Conservation (phyloP, 64 coral and sea anemone species). For the Astreopora myriophthalma region DNA sequence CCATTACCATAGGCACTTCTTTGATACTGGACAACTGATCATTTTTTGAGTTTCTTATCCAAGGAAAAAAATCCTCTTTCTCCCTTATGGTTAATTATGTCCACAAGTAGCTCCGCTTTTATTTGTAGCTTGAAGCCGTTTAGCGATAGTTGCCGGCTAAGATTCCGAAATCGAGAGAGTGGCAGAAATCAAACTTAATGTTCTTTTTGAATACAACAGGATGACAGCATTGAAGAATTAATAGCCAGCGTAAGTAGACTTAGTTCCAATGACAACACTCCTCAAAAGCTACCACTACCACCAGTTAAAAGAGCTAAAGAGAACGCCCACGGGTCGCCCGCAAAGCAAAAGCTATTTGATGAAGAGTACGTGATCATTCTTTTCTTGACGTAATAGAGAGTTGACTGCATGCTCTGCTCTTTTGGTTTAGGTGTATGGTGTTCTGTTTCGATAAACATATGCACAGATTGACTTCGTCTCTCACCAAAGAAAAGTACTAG, state of each 20-base stretch:
- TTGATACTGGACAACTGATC: no score
- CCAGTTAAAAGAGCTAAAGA: neutral
- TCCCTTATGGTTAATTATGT: no score
- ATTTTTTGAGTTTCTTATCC: no score
- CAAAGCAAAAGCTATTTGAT: slow-evolving; percentile 15
- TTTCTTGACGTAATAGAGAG: neutral
- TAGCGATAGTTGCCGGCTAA: no score
- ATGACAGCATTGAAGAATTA: slow-evolving; percentile 16
- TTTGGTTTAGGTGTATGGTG: neutral
- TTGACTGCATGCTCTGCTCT: neutral
- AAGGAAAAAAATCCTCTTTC: no score
- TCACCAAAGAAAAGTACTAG: no score
- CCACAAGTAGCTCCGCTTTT: no score
- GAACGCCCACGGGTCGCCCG: neutral
- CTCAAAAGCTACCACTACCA: neutral
- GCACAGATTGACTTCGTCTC: neutral
- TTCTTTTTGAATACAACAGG: neutral
- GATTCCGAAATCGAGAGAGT: neutral
- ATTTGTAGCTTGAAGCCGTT: no score
- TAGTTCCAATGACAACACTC: slow-evolving; percentile 4
- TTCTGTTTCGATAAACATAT: neutral
- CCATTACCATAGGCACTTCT: no score
- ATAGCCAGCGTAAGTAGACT: slow-evolving; percentile 9
- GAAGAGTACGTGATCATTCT: neutral
- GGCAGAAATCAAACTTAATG: neutral